phyloP scores from a whole-genome alignment of 2,888 invertebrate species.

The Chymomyza amoena region DNA sequence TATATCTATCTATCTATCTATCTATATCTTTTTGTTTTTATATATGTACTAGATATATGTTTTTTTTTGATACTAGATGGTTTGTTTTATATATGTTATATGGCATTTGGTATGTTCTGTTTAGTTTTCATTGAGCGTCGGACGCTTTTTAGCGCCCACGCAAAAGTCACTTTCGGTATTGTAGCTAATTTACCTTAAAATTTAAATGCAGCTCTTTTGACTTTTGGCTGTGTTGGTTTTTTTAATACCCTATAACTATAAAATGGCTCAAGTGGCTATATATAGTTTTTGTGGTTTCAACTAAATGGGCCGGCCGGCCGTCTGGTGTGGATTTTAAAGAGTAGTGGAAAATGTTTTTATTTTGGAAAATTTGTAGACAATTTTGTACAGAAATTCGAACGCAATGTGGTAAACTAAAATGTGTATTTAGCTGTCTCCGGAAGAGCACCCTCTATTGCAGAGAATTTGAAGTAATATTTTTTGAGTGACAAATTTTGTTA shows the following conservation, averaged over 20 bases:
- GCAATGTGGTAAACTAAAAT: too few species aligned
- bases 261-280: not conserved
- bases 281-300: not conserved
- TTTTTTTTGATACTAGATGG: not conserved
- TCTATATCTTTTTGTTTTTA: not conserved
- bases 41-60: not conserved
- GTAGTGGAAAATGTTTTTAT: too few species aligned
- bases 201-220: slow-evolving; percentile 41
- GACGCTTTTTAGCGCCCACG: slow-evolving; percentile 45
- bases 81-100: too few species aligned
- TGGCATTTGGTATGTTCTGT: not conserved
- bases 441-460: too few species aligned
- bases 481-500: too few species aligned
- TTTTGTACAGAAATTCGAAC: too few species aligned
- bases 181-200: slow-evolving; percentile 67
- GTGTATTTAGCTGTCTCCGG: too few species aligned
- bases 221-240: slow-evolving; percentile 17
- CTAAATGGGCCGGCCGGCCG: too few species aligned
- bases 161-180: slow-evolving; percentile 9
- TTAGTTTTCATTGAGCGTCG: slow-evolving; percentile 20
- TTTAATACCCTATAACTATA: not conserved
- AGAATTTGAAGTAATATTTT: too few species aligned
- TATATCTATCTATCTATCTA: not conserved
- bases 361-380: too few species aligned
- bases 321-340: not conserved